Conservation (phyloP, 1,140 invertebrate genomes). For the Aphis gossypii region DNA sequence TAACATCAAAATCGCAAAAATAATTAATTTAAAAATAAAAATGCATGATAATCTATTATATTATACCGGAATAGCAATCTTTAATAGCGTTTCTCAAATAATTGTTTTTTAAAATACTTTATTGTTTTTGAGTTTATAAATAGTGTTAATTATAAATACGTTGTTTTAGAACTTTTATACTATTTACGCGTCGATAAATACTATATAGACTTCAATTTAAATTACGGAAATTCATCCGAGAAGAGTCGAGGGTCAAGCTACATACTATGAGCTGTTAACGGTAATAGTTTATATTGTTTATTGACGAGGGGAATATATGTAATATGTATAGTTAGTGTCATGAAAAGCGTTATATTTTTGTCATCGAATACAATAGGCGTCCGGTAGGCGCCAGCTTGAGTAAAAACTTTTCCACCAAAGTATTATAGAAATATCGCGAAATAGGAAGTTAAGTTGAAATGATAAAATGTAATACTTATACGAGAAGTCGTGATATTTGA, state of each 20-base stretch:
- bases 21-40: background rate
- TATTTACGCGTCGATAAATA: background rate
- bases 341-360: background rate
- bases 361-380: conserved; percentile 8
- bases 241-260: background rate
- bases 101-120: background rate
- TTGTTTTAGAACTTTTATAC: background rate
- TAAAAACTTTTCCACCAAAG: background rate
- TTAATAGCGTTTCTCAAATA: background rate
- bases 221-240: background rate
- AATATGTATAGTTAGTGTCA: background rate
- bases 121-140: background rate
- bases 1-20: background rate
- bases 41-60: background rate
- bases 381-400: conserved; percentile 15
- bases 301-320: background rate
- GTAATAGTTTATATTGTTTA: background rate
- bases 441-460: background rate
- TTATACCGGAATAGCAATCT: background rate
- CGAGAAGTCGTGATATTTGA: background rate
- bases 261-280: background rate
- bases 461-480: background rate
- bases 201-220: background rate
- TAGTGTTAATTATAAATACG: background rate
- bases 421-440: background rate